A percentile compares a stretch with the other conserved stretches of the same genome.
Conservation (phyloP, 2,113 vertebrate species). For the Clarias batrachus region DNA sequence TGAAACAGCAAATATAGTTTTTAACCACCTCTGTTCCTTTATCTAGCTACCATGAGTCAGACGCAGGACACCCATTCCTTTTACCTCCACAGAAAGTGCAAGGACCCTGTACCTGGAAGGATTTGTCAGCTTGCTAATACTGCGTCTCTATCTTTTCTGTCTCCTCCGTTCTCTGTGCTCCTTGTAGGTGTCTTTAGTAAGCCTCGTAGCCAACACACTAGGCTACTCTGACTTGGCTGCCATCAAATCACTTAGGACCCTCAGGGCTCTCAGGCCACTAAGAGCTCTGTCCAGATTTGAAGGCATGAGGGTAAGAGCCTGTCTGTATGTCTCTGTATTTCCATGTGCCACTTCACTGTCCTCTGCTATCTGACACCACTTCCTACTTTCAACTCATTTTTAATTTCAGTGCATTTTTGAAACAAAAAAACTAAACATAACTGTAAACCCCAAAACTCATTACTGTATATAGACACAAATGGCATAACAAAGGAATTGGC, state of each 20-base stretch:
- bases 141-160: slow-evolving; percentile 51
- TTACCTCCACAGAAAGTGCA: slow-evolving; percentile 39
- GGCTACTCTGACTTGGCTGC: slow-evolving; percentile 95
- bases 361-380: neutral
- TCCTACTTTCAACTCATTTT: neutral
- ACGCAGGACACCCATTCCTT: neutral
- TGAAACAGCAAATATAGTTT: neutral
- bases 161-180: slow-evolving; percentile 52
- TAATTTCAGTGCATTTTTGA: neutral
- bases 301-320: slow-evolving; percentile 95
- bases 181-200: slow-evolving; percentile 89
- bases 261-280: slow-evolving; percentile 90
- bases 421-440: neutral
- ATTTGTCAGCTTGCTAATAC: slow-evolving; percentile 47
- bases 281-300: slow-evolving; percentile 95
- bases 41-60: neutral
- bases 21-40: slow-evolving; percentile 4
- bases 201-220: slow-evolving; percentile 86
- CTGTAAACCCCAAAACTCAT: neutral
- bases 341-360: slow-evolving; percentile 4
- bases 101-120: slow-evolving; percentile 15
- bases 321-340: slow-evolving; percentile 20
- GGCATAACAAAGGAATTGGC: neutral
- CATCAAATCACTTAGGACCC: slow-evolving; percentile 94
- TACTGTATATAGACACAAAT: no score